phyloP scores from a whole-genome alignment of 1,140 invertebrate genomes.

The Hylaeus volcanicus region DNA sequence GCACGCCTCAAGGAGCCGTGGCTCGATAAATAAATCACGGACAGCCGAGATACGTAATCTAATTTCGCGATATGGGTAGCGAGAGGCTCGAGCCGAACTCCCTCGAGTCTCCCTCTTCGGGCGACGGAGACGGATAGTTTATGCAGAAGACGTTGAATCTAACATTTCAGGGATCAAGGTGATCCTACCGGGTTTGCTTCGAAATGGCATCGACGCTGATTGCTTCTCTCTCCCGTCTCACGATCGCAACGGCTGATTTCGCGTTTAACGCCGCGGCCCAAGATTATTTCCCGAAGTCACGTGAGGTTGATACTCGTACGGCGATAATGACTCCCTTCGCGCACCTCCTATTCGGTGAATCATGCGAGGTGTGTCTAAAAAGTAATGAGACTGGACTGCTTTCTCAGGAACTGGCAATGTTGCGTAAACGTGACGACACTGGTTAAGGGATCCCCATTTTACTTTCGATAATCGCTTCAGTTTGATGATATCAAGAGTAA shows the following conservation, averaged over 20 bases:
- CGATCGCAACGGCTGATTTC: conserved; percentile 46
- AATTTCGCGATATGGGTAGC: conserved; percentile 69
- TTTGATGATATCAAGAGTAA: background rate
- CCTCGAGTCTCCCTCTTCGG: conserved; percentile 20
- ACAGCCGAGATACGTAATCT: conserved; percentile 68
- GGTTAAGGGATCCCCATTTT: too few relatives aligned
- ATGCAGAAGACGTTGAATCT: conserved; percentile 23
- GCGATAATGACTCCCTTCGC: conserved; percentile 18
- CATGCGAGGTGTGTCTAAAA: conserved; percentile 2
- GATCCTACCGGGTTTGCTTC: conserved; percentile 30
- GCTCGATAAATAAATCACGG: conserved; percentile 74
- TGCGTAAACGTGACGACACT: too few relatives aligned
- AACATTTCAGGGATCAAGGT: conserved; percentile 61
- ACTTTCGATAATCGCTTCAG: background rate
- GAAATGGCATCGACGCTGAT: conserved; percentile 35
- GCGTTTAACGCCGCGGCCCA: conserved; percentile 24
- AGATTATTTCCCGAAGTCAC: conserved; percentile 39
- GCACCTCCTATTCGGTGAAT: conserved; percentile 6
- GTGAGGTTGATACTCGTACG: conserved; percentile 24
- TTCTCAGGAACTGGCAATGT: too few relatives aligned
- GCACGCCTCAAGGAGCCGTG: conserved; percentile 59
- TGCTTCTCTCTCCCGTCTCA: conserved; percentile 43
- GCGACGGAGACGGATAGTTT: conserved; percentile 34
- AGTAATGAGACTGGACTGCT: too few relatives aligned
- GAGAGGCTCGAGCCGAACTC: conserved; percentile 49